These are phyloP conservation scores for Lycophotia porphyrea DNA, from an alignment of 2,888 invertebrate genomes.

Conservation along the genomic window DNA sequence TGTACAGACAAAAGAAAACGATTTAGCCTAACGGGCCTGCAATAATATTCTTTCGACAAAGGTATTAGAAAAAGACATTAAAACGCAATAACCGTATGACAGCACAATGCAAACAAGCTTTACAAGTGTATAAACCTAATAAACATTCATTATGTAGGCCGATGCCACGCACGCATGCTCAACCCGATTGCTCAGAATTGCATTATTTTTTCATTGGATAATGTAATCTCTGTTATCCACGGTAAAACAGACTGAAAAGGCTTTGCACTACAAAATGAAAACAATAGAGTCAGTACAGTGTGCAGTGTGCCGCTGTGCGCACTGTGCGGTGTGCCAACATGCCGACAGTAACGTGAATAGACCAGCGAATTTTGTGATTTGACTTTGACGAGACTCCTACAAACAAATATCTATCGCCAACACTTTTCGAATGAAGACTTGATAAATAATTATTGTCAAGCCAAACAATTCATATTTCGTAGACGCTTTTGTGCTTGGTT, in stretches of 20 bases:
- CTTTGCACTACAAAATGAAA: slow-evolving; percentile 36
- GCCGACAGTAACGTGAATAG: background rate
- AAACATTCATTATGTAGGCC: slow-evolving; percentile 49
- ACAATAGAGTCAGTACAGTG: slow-evolving; percentile 36
- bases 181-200: slow-evolving; percentile 52
- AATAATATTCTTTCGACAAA: slow-evolving; percentile 54
- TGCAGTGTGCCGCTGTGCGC: background rate
- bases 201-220: slow-evolving; percentile 57
- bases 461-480: slow-evolving; percentile 4
- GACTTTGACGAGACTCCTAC: slow-evolving; percentile 21
- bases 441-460: slow-evolving; percentile 15
- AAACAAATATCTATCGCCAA: background rate
- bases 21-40: slow-evolving; percentile 42
- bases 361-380: slow-evolving; percentile 2
- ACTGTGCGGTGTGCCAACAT: slow-evolving; percentile 7
- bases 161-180: slow-evolving; percentile 30
- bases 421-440: background rate
- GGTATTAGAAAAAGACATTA: slow-evolving; percentile 52
- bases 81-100: slow-evolving; percentile 49
- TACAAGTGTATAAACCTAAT: slow-evolving; percentile 39
- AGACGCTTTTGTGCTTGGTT: background rate
- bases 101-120: slow-evolving; percentile 43
- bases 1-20: slow-evolving; percentile 66
- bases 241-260: slow-evolving; percentile 47
- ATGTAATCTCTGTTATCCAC: slow-evolving; percentile 46